phyloP scores from a whole-genome alignment of 2,797 vertebrate genomes.

The Lates japonicus region DNA sequence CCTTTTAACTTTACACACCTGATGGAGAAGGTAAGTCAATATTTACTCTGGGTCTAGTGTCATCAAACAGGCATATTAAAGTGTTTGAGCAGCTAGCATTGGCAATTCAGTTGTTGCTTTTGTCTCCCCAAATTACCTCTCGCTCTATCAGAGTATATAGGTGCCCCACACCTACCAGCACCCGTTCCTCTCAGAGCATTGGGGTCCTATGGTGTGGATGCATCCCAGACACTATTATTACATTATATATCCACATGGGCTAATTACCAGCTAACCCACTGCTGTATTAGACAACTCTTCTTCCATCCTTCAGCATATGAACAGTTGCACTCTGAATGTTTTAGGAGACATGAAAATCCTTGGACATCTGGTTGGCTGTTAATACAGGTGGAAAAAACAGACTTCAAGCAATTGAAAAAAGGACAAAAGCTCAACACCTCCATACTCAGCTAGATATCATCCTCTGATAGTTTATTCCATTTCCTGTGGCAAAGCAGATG shows the following conservation, averaged over 20 bases:
- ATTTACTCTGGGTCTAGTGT: slow-evolving; percentile 17
- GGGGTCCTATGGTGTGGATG: slow-evolving; percentile 18
- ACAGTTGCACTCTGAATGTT: slow-evolving; percentile 70
- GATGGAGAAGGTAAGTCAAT: background rate
- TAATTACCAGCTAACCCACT: slow-evolving; percentile 68
- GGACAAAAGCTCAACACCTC: slow-evolving; percentile 32
- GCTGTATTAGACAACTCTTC: slow-evolving; percentile 61
- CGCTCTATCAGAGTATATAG: too few relatives aligned
- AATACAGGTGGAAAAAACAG: slow-evolving; percentile 53
- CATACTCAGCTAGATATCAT: slow-evolving; percentile 21
- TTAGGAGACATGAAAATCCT: slow-evolving; percentile 80
- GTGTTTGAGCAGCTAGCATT: background rate
- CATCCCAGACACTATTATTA: slow-evolving; percentile 40
- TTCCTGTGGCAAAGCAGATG: slow-evolving; percentile 8
- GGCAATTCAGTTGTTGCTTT: slow-evolving; percentile 6
- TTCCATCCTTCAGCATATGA: slow-evolving; percentile 64
- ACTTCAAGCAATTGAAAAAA: slow-evolving; percentile 60
- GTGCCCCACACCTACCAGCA: slow-evolving; percentile 2
- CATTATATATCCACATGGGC: slow-evolving; percentile 43
- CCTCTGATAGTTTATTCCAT: slow-evolving; percentile 11
- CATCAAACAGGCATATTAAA: background rate
- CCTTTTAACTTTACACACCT: slow-evolving; percentile 23
- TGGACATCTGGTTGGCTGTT: slow-evolving; percentile 72
- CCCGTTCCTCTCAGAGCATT: slow-evolving; percentile 11
- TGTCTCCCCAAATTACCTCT: background rate